phyloP scores from a whole-genome alignment of 2,113 vertebrate genomes.

The Phyllostomus discolor region DNA sequence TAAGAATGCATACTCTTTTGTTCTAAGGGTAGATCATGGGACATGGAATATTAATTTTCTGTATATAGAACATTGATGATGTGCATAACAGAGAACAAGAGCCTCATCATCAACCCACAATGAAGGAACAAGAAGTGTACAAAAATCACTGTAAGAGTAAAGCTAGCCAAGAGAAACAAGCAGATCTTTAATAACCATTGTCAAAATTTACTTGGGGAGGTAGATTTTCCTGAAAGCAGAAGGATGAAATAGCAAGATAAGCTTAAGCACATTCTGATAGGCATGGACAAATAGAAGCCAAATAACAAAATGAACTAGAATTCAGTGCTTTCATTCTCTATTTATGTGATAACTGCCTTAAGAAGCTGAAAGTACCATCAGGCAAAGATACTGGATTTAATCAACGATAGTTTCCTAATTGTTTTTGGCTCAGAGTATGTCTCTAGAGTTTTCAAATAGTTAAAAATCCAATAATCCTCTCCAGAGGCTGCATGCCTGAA shows the following conservation, averaged over 20 bases:
- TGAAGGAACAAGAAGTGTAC: neutral
- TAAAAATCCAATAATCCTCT: conserved; percentile 19
- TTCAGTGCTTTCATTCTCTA: neutral
- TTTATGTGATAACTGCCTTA: neutral
- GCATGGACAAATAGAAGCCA: neutral
- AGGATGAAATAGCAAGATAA: neutral
- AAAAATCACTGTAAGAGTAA: neutral
- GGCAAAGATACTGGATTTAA: conserved; percentile 3
- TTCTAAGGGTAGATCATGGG: neutral
- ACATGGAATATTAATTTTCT: neutral
- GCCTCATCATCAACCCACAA: neutral
- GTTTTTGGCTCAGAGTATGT: conserved; percentile 33
- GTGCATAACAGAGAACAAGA: neutral
- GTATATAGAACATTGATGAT: neutral
- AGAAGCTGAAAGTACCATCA: neutral
- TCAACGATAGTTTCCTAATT: conserved; percentile 45
- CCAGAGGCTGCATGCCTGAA: neutral
- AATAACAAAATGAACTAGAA: conserved; percentile 2
- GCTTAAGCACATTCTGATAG: neutral
- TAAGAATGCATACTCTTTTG: neutral
- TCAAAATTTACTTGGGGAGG: neutral
- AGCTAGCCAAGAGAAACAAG: neutral
- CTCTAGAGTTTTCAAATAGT: conserved; percentile 24
- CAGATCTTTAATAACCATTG: neutral
- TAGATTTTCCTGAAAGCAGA: neutral